phyloP scores from a whole-genome alignment of 2,797 vertebrate genomes.

The Hyperoplus lanceolatus region DNA sequence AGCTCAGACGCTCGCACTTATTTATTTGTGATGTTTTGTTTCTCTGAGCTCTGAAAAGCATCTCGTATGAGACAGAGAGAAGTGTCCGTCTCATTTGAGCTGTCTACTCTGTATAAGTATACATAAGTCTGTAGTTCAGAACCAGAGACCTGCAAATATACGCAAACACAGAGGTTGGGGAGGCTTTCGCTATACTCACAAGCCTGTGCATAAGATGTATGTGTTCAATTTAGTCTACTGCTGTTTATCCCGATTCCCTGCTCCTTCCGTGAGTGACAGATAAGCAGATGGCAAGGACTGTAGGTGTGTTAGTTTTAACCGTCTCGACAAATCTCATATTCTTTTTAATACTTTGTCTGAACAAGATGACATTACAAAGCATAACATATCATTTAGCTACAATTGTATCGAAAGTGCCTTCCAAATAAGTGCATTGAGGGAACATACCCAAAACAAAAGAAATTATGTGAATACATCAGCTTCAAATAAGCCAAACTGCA shows the following conservation, averaged over 20 bases:
- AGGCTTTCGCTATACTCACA: conserved; percentile 16
- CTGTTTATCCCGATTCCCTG: conserved; percentile 34
- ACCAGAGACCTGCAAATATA: conserved; percentile 9
- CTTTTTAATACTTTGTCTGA: background rate
- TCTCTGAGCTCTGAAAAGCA: conserved; percentile 54
- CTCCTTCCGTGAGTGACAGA: conserved; percentile 14
- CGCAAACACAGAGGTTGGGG: conserved; percentile 11
- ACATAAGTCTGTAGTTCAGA: conserved; percentile 36
- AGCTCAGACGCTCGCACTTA: conserved; percentile 53
- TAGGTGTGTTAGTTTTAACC: conserved; percentile 15
- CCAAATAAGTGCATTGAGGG: too few relatives aligned
- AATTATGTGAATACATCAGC: too few relatives aligned
- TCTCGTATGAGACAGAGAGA: conserved; percentile 44
- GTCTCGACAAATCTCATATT: background rate
- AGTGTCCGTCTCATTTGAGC: conserved; percentile 7
- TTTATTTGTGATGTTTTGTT: conserved; percentile 71
- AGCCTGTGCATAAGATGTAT: background rate
- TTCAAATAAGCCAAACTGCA: too few relatives aligned
- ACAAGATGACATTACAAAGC: too few relatives aligned
- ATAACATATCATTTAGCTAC: too few relatives aligned
- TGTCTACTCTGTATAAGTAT: conserved; percentile 25
- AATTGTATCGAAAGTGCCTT: too few relatives aligned
- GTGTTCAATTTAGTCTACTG: conserved; percentile 1
- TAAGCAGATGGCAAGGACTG: conserved; percentile 33
- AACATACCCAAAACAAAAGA: too few relatives aligned